phyloP scores from a whole-genome alignment of 2,113 vertebrate species.

The Leuciscus idus region DNA sequence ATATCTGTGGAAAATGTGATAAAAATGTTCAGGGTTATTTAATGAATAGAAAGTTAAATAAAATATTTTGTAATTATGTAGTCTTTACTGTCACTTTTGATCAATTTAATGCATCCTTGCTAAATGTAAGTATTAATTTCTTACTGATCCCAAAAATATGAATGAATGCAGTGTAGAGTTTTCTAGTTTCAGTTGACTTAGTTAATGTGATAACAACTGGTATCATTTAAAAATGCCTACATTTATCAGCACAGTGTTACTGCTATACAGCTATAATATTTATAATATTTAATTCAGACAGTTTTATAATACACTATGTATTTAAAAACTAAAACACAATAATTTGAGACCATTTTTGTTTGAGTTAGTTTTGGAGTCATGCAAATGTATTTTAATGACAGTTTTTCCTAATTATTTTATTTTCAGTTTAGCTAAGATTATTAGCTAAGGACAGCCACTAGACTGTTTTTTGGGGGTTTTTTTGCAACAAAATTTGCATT shows the following conservation, averaged over 20 bases:
- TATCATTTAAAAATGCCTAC: neutral
- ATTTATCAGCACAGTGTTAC: neutral
- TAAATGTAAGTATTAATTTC: neutral
- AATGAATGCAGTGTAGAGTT: neutral
- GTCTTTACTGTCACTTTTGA: neutral
- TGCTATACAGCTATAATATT: neutral
- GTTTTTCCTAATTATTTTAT: neutral
- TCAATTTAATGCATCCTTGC: neutral
- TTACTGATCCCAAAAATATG: neutral
- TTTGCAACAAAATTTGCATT: no score
- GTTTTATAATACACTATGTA: neutral
- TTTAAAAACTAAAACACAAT: neutral
- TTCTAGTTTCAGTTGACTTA: neutral
- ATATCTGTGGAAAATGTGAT: no score
- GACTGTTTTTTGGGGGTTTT: neutral
- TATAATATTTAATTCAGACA: neutral
- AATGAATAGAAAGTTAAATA: neutral
- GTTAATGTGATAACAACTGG: neutral
- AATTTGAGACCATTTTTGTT: neutral
- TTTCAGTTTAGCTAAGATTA: neutral
- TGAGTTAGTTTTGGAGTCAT: neutral
- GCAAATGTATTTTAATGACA: neutral
- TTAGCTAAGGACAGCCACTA: neutral
- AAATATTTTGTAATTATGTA: neutral
- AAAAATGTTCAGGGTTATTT: no score